These are phyloP conservation scores for Andrena bucephala DNA, from an alignment of 2,888 invertebrate species.

Conservation along the genomic window DNA sequence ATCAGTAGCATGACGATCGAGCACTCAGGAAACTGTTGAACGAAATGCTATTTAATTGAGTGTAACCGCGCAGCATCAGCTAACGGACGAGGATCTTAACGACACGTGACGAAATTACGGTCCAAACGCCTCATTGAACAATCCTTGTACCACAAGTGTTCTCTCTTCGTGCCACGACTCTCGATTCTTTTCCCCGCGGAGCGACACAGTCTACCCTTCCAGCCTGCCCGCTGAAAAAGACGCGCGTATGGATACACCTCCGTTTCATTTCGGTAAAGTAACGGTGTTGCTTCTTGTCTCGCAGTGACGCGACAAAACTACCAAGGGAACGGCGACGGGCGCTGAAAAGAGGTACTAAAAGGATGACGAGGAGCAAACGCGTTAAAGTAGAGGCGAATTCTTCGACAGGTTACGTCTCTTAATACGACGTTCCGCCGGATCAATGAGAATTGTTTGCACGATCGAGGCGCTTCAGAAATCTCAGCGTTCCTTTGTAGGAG, in stretches of 20 bases:
- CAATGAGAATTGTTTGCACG: neutral
- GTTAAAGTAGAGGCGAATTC: neutral
- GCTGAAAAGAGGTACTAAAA: neutral
- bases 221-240: constrained; percentile 20
- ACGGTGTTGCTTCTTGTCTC: constrained; percentile 45
- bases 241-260: constrained; percentile 5
- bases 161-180: neutral
- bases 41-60: constrained; percentile 6
- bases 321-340: constrained; percentile 1
- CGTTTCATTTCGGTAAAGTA: constrained; percentile 59
- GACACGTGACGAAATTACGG: constrained; percentile 48
- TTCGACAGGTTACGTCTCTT: no score
- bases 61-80: neutral
- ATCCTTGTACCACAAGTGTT: constrained; percentile 20
- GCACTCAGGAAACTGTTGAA: neutral
- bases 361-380: neutral
- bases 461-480: neutral
- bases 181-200: constrained; percentile 32
- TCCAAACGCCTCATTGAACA: constrained; percentile 12
- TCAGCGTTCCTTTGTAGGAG: neutral
- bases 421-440: neutral
- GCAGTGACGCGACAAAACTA: constrained; percentile 12
- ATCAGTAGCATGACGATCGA: no score
- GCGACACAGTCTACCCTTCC: constrained; percentile 2
- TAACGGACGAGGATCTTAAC: constrained; percentile 32